These are phyloP conservation scores for Lytechinus variegatus DNA, from an alignment of 35 echinoderm and acorn worm species.

Conservation along the genomic window DNA sequence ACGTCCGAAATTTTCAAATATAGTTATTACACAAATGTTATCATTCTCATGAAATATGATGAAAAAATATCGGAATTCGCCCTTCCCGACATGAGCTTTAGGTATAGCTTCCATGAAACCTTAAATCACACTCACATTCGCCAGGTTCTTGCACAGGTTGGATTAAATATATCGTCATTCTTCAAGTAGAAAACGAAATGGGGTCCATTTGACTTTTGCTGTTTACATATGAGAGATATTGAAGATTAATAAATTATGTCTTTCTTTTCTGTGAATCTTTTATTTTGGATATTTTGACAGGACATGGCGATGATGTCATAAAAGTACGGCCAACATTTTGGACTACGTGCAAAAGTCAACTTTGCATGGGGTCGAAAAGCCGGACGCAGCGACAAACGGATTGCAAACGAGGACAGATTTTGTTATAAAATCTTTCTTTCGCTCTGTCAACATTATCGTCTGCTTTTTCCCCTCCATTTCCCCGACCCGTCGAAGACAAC, in stretches of 20 bases:
- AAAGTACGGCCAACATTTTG: not conserved
- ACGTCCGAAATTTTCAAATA: not conserved
- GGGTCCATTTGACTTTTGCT: no score
- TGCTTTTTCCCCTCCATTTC: not conserved
- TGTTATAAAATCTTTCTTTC: slow-evolving; percentile 20
- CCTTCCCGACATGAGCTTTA: not conserved
- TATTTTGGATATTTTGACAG: not conserved
- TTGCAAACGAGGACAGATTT: not conserved
- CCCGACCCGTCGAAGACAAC: not conserved
- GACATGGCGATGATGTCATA: not conserved
- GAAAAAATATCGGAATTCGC: not conserved
- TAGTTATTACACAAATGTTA: not conserved
- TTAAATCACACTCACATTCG: not conserved
- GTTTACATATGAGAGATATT: no score
- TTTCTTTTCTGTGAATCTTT: not conserved
- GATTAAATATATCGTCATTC: no score
- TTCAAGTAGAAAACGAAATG: no score
- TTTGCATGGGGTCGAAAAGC: slow-evolving; percentile 26
- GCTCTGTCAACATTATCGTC: slow-evolving; percentile 1
- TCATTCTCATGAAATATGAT: not conserved
- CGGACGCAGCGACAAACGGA: slow-evolving; percentile 26
- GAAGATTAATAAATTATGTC: no score
- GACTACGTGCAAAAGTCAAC: slow-evolving; percentile 27
- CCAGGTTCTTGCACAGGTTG: not conserved
- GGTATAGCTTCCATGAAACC: not conserved